phyloP scores from a whole-genome alignment of 2,113 vertebrate species.

The Dissostichus mawsoni region DNA sequence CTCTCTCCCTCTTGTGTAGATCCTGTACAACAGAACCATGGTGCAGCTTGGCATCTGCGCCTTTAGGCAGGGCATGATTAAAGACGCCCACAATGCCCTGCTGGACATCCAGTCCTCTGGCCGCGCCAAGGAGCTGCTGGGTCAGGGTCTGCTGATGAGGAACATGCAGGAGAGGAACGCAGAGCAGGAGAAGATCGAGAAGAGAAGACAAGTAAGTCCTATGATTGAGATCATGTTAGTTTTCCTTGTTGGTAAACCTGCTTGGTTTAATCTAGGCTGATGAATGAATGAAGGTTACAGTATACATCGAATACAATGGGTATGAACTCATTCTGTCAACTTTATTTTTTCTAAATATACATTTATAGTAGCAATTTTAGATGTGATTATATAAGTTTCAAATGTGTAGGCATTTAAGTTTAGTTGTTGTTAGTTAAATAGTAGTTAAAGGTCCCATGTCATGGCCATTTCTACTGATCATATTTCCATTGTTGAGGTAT shows the following conservation, averaged over 20 bases:
- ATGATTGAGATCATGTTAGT: not conserved
- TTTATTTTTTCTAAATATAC: too few relatives aligned
- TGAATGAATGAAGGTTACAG: not conserved
- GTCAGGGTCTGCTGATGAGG: slow-evolving; percentile 92
- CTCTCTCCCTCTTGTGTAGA: slow-evolving; percentile 72
- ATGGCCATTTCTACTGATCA: too few relatives aligned
- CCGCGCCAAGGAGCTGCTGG: slow-evolving; percentile 93
- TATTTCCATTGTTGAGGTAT: too few relatives aligned
- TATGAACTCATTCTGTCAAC: too few relatives aligned
- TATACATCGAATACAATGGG: too few relatives aligned
- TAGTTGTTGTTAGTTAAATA: too few relatives aligned
- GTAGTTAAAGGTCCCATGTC: too few relatives aligned
- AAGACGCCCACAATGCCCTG: slow-evolving; percentile 93
- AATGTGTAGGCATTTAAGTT: too few relatives aligned
- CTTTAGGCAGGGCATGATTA: slow-evolving; percentile 94
- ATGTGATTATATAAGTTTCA: too few relatives aligned
- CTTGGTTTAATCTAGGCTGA: not conserved
- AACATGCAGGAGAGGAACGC: slow-evolving; percentile 95
- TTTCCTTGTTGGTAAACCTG: not conserved
- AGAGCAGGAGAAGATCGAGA: slow-evolving; percentile 95
- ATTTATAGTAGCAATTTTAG: too few relatives aligned
- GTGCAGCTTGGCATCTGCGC: slow-evolving; percentile 96
- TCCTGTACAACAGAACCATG: slow-evolving; percentile 95
- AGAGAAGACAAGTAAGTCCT: slow-evolving; percentile 86
- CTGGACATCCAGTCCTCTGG: slow-evolving; percentile 94